A percentile compares a stretch with the other conserved stretches of the same genome.
These are phyloP conservation scores for Machimus rusticus DNA, from an alignment of 2,888 invertebrate species.

Conservation along the genomic window DNA sequence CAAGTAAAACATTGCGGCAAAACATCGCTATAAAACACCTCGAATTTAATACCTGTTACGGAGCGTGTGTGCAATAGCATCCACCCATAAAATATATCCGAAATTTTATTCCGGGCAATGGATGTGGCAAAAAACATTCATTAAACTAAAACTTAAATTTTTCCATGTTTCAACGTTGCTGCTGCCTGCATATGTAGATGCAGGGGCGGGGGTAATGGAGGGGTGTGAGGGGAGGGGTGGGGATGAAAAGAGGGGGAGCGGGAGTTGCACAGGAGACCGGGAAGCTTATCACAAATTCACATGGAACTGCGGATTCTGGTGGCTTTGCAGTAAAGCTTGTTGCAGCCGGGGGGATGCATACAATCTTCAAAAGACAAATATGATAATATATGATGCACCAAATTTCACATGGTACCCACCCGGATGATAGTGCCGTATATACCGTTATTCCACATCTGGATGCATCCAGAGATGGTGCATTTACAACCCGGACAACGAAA, in stretches of 20 bases:
- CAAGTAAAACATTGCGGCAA: not conserved
- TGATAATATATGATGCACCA: slow-evolving; percentile 21
- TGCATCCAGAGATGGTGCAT: not conserved
- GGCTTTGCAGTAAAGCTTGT: slow-evolving; percentile 3
- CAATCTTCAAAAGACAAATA: slow-evolving; percentile 20
- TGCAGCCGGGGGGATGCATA: not conserved
- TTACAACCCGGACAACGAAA: not conserved
- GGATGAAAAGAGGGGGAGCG: not conserved
- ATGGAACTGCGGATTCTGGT: not conserved
- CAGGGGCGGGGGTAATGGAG: not conserved
- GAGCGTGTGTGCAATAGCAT: not conserved
- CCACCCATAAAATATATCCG: not conserved
- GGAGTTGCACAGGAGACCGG: not conserved
- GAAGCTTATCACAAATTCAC: slow-evolving; percentile 22
- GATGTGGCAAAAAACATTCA: not conserved
- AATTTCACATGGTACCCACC: slow-evolving; percentile 17
- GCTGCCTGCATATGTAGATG: not conserved
- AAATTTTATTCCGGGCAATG: not conserved
- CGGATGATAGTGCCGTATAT: not conserved
- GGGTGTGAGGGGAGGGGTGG: no score
- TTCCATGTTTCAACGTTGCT: not conserved
- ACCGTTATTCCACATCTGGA: not conserved
- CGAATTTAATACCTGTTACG: not conserved
- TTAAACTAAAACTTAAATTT: slow-evolving; percentile 17
- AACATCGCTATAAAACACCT: not conserved